Percentiles rank a stretch among this genome's conserved stretches.
These are phyloP conservation scores for Crenuchus spilurus DNA, from an alignment of 2,797 vertebrate genomes.

Conservation along the genomic window DNA sequence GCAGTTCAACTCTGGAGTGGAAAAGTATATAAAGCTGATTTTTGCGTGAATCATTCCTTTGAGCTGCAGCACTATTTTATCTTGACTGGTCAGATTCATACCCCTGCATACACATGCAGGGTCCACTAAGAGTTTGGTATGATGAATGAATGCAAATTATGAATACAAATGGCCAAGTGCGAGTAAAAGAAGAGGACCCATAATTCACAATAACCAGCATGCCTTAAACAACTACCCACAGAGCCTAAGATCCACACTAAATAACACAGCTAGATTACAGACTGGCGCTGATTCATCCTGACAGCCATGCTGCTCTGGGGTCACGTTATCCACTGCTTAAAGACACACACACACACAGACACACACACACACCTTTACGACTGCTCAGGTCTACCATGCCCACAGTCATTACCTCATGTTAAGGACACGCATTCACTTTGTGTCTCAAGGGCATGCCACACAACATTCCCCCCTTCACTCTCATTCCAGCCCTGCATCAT, in stretches of 20 bases:
- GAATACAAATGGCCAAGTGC: conserved; percentile 60
- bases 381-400: background rate
- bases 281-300: conserved; percentile 42
- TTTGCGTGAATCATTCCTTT: no score
- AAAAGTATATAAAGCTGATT: no score
- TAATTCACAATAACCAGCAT: conserved; percentile 60
- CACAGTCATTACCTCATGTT: conserved; percentile 20
- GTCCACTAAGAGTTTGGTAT: conserved; percentile 51
- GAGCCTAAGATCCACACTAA: conserved; percentile 47
- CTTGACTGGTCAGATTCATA: conserved; percentile 31
- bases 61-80: no score
- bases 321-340: conserved; percentile 20
- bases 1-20: no score
- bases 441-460: conserved; percentile 20
- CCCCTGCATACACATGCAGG: conserved; percentile 41
- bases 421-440: conserved; percentile 13
- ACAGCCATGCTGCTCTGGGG: conserved; percentile 25
- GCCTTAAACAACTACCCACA: conserved; percentile 50
- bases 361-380: conserved; percentile 34
- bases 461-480: conserved; percentile 3
- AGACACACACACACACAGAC: conserved; percentile 38
- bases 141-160: conserved; percentile 62
- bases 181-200: conserved; percentile 40
- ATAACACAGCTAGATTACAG: conserved; percentile 38
- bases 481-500: conserved; percentile 15